Base-by-base conservation (phyloP, 2,113 vertebrate genomes). In the Grus americana region DNA sequence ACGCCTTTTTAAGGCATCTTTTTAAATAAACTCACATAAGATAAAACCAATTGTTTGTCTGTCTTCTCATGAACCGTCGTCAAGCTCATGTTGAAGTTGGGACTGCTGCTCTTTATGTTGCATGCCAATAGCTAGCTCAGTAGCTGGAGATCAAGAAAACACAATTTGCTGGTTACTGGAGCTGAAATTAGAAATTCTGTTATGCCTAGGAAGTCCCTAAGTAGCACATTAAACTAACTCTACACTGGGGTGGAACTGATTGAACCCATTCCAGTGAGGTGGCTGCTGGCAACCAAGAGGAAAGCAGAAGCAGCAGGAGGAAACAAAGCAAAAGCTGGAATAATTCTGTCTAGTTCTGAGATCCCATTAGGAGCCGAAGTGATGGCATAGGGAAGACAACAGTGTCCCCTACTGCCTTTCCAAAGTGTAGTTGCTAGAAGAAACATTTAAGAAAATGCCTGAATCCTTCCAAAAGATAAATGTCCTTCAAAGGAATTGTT, bases 401-500 rank as follows among this genome's bases (percentile, higher is more conserved):
- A 94, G 71, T 96, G 87, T 96, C 83, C 91, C 91, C 92, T 97
- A 4, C 70, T 93, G 93, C 91, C 59, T 94, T 92, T 93, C 46
- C 24, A 24, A 79, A 90, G 24, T 85, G 75, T 80, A 32, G 16
- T 92, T 81, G 32, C 76, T 55, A 29, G 52, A 89, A 70, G 36
- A 80, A 86, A 34, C 42, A 10, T 65, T 36, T 30, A 80, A 44
- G 27, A 76, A 85, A 81, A 86, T 44, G 12, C 65, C 61, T 57
- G 49, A 68, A 58, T 71, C 9, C 32, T 80, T 88, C 32, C 54
- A 36, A 16, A 94, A 82, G 30, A 21, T 79, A 63, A 40, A 83
- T 34, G 11, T 55, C n/a, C 16, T 80, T 73, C 49, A 73, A 78
- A 84, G 27, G 36, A 94, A 73, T 82, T 80, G 32, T 82, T 95